Conservation (phyloP, 2,797 vertebrate genomes). For the Ceyx erithaca region DNA sequence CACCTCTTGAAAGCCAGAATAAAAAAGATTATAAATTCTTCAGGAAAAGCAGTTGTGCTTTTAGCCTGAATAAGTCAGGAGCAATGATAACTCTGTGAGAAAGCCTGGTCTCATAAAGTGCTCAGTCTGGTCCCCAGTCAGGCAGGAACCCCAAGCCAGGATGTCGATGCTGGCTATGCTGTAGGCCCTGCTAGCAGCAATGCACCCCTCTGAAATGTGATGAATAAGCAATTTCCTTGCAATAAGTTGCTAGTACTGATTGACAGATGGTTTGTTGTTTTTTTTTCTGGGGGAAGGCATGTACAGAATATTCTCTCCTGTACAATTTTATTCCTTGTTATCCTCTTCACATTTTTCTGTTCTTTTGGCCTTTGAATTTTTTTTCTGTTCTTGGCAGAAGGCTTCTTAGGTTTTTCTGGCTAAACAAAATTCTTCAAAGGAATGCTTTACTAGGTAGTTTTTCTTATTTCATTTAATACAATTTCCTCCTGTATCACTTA, state of each 20-base stretch:
- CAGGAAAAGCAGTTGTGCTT: not conserved
- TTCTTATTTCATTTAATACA: not conserved
- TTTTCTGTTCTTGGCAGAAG: not conserved
- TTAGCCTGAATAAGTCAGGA: not conserved
- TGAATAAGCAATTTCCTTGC: not conserved
- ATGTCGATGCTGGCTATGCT: not conserved
- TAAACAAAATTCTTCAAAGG: not conserved
- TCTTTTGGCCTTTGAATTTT: not conserved
- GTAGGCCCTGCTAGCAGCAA: not conserved
- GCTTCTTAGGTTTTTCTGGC: conserved; percentile 10
- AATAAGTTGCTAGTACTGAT: not conserved
- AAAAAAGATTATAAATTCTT: not conserved
- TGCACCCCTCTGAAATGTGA: not conserved
- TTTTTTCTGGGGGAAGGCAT: not conserved
- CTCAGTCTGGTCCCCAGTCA: not conserved
- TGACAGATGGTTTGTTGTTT: not conserved
- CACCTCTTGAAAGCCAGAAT: not conserved
- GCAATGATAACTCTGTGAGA: not conserved
- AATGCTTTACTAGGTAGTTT: not conserved
- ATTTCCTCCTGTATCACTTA: not conserved
- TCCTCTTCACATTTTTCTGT: not conserved
- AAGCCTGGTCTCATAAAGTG: not conserved
- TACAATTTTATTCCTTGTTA: not conserved
- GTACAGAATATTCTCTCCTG: not conserved
- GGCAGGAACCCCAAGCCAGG: not conserved